Evolutionary conservation across 1,140 invertebrate species (phyloP).

Genomic region (Caerostris darwini): DNA sequence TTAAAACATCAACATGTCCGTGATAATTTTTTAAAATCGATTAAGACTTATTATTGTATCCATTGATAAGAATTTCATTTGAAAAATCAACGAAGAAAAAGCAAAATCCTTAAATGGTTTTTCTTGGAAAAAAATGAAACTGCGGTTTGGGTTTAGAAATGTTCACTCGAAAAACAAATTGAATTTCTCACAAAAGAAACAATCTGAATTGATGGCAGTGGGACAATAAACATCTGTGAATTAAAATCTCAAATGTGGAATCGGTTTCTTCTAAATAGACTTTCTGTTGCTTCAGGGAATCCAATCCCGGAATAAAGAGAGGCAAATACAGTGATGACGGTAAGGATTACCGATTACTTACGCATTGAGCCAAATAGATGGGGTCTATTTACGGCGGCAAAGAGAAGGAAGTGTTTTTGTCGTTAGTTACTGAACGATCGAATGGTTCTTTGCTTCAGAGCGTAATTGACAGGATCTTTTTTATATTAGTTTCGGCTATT

Average conservation of each 20-base stretch:
- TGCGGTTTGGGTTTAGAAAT: no score
- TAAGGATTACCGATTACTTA: conserved; percentile 74
- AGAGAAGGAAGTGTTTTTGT: conserved; percentile 51
- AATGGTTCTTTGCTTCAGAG: conserved; percentile 43
- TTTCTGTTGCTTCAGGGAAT: not conserved
- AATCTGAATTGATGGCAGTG: not conserved
- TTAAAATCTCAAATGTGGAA: conserved; percentile 31
- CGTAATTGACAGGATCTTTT: conserved; percentile 46
- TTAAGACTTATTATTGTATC: no score
- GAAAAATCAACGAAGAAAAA: no score
- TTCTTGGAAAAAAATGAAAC: no score
- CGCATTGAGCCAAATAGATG: conserved; percentile 40
- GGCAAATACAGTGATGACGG: conserved; percentile 48
- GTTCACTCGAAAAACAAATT: no score
- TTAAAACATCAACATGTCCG: no score
- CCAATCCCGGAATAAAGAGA: conserved; percentile 40
- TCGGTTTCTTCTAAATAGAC: not conserved
- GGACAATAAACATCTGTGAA: not conserved
- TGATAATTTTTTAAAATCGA: no score
- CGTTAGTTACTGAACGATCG: conserved; percentile 55
- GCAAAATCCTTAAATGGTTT: no score
- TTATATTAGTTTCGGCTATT: conserved; percentile 47
- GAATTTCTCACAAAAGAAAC: not conserved
- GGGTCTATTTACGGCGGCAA: conserved; percentile 48
- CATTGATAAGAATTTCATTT: no score